Conservation (phyloP, 2,888 invertebrate genomes). For the Neelides folsomi region DNA sequence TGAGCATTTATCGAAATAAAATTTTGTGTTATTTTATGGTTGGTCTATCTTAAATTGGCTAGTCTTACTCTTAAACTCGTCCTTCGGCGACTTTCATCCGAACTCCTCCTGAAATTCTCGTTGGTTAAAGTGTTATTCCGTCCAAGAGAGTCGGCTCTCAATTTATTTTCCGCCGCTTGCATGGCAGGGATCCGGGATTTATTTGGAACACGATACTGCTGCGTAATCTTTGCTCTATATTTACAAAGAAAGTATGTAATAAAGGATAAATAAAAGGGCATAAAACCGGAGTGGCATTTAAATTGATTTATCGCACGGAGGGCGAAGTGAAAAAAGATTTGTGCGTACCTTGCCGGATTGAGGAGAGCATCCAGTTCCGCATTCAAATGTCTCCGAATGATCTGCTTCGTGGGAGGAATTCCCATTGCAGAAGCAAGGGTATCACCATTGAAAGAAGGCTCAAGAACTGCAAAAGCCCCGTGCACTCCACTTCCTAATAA, state of each 20-base stretch:
- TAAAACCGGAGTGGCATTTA: background rate
- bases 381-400: constrained; percentile 77
- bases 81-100: constrained; percentile 38
- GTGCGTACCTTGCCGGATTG: constrained; percentile 70
- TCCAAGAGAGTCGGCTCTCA: constrained; percentile 29
- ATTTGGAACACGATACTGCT: constrained; percentile 30
- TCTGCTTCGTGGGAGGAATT: constrained; percentile 82
- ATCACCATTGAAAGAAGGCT: constrained; percentile 86
- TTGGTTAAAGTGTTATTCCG: constrained; percentile 13
- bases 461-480: constrained; percentile 81
- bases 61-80: constrained; percentile 48
- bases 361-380: constrained; percentile 82
- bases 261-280: background rate
- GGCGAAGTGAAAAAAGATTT: background rate
- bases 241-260: background rate
- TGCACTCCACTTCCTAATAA: constrained; percentile 88
- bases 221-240: constrained; percentile 32
- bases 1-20: too few relatives aligned
- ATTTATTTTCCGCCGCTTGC: constrained; percentile 21
- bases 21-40: too few relatives aligned
- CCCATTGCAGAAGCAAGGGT: constrained; percentile 83
- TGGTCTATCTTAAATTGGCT: constrained; percentile 21
- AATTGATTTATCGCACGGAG: background rate
- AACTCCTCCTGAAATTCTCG: constrained; percentile 29
- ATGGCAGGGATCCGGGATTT: constrained; percentile 23